phyloP scores from a whole-genome alignment of 2,888 invertebrate genomes.

The Psylliodes chrysocephalus region DNA sequence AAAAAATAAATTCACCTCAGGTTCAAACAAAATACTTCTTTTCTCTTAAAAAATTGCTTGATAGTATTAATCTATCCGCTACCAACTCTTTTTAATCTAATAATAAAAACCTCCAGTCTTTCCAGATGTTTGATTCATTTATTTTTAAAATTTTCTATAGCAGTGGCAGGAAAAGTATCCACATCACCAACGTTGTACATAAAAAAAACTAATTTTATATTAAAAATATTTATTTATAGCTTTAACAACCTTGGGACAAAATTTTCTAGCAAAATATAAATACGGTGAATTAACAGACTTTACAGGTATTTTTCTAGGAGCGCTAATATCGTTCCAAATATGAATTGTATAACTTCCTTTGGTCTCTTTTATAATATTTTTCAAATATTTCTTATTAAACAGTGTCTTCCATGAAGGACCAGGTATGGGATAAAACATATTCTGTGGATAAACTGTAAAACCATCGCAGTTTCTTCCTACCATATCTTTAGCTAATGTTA shows the following conservation, averaged over 20 bases:
- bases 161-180: no score
- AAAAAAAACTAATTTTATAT: no score
- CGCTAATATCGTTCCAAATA: constrained; percentile 70
- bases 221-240: constrained; percentile 27
- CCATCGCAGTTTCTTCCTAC: constrained; percentile 68
- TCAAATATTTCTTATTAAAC: constrained; percentile 66
- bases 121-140: no score
- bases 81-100: no score
- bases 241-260: constrained; percentile 65
- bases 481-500: constrained; percentile 66
- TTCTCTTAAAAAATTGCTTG: no score
- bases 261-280: constrained; percentile 63
- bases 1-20: no score
- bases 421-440: constrained; percentile 74
- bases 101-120: no score
- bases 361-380: constrained; percentile 57
- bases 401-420: constrained; percentile 72
- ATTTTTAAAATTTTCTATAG: no score
- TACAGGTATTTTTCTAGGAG: constrained; percentile 57
- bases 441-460: constrained; percentile 72
- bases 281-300: constrained; percentile 65
- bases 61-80: no score
- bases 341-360: constrained; percentile 66
- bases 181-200: no score
- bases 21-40: no score